Evolutionary conservation across 2,888 invertebrate species (phyloP).

Genomic region (Sisyra terminalis): DNA sequence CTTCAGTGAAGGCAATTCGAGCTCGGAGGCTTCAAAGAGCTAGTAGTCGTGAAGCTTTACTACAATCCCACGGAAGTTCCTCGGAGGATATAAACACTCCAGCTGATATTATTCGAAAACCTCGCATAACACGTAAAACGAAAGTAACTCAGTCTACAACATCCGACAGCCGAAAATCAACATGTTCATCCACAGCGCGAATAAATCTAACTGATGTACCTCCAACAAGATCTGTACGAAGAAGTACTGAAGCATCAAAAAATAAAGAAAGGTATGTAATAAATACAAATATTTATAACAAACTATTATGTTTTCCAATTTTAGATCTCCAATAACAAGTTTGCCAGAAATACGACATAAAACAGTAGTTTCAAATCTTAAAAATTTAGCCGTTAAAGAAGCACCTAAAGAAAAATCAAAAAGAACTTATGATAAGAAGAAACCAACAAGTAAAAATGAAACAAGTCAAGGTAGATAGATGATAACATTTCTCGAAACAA

Average conservation of each 20-base stretch:
- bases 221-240: constrained; percentile 8
- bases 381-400: constrained; percentile 25
- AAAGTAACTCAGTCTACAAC: constrained; percentile 21
- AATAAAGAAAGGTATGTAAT: constrained; percentile 13
- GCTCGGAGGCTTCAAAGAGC: constrained; percentile 31
- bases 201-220: background rate
- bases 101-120: constrained; percentile 22
- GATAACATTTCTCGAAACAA: too few species aligned
- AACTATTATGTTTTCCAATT: background rate
- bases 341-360: constrained; percentile 28
- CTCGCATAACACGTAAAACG: constrained; percentile 24
- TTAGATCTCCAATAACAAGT: constrained; percentile 17
- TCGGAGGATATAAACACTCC: constrained; percentile 30
- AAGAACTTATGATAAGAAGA: constrained; percentile 14
- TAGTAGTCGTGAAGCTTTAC: constrained; percentile 30
- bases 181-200: background rate
- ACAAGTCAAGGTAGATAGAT: too few species aligned
- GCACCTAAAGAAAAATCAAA: constrained; percentile 20
- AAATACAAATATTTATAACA: constrained; percentile 11
- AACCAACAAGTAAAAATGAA: background rate
- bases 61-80: constrained; percentile 31
- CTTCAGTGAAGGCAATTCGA: constrained; percentile 19
- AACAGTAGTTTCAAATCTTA: constrained; percentile 28
- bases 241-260: constrained; percentile 9
- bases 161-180: constrained; percentile 16